Evolutionary conservation across 2,888 invertebrate genomes (phyloP).

Genomic region (Hemistola chrysoprasaria): DNA sequence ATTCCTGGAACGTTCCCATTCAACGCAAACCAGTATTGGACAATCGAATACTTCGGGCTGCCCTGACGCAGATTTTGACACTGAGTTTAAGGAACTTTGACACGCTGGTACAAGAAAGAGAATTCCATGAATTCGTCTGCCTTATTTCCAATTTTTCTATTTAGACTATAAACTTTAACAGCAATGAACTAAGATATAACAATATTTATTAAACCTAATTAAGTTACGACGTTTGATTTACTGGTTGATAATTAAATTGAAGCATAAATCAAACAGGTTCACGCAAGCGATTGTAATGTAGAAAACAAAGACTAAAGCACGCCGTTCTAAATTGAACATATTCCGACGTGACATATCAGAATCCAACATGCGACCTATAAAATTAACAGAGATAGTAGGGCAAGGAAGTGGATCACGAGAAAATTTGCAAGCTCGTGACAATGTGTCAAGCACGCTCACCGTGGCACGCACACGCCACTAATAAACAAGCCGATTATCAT

Average conservation of each 20-base stretch:
- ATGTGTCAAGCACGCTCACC: slow-evolving; percentile 47
- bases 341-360: slow-evolving; percentile 20
- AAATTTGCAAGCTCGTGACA: slow-evolving; percentile 55
- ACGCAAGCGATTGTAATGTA: slow-evolving; percentile 1
- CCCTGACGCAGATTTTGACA: slow-evolving; percentile 6
- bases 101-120: not conserved
- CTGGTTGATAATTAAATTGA: slow-evolving; percentile 1
- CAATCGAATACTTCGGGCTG: slow-evolving; percentile 24
- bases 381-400: slow-evolving; percentile 32
- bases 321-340: not conserved
- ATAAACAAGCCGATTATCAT: slow-evolving; percentile 54
- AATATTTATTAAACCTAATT: slow-evolving; percentile 3
- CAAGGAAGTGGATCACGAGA: slow-evolving; percentile 51
- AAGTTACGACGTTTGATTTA: slow-evolving; percentile 2
- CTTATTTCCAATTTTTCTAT: not conserved
- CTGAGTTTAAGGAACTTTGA: not conserved
- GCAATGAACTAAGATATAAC: not conserved
- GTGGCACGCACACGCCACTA: slow-evolving; percentile 48
- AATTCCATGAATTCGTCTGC: too few relatives aligned
- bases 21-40: slow-evolving; percentile 31
- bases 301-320: slow-evolving; percentile 4
- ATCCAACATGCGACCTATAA: slow-evolving; percentile 27
- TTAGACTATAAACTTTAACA: not conserved
- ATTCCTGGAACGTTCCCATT: slow-evolving; percentile 54
- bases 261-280: slow-evolving; percentile 4